Conservation (phyloP, 1,140 invertebrate genomes). For the Archegozetes longisetosus region DNA sequence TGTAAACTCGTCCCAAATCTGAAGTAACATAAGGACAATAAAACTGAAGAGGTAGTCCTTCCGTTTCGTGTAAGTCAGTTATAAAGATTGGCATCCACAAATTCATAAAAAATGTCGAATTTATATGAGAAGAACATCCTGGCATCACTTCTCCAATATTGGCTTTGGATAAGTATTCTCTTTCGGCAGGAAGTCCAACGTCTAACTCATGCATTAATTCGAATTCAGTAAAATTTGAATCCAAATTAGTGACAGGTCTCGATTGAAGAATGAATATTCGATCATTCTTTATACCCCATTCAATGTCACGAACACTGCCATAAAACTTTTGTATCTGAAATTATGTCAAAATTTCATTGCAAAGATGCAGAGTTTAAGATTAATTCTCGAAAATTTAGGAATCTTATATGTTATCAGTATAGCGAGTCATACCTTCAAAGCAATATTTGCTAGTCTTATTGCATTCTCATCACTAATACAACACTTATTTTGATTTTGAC, state of each 20-base stretch:
- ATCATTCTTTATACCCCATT: slow-evolving; percentile 19
- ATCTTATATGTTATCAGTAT: background rate
- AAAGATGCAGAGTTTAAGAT: background rate
- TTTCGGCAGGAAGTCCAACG: background rate
- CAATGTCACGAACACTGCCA: slow-evolving; percentile 17
- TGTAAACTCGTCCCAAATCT: too few species aligned
- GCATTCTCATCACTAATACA: slow-evolving; percentile 12
- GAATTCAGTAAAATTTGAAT: slow-evolving; percentile 9
- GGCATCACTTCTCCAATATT: slow-evolving; percentile 17
- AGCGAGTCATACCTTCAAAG: background rate
- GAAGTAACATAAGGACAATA: background rate
- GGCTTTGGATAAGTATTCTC: slow-evolving; percentile 17
- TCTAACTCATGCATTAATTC: slow-evolving; percentile 20
- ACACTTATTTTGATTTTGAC: background rate
- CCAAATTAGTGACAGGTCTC: slow-evolving; percentile 17
- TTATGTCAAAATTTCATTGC: background rate
- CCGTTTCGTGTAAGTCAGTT: too few species aligned
- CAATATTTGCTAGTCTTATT: slow-evolving; percentile 2
- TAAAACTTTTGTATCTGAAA: slow-evolving; percentile 1
- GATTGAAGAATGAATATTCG: slow-evolving; percentile 16
- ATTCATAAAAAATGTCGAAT: background rate
- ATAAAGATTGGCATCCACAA: too few species aligned
- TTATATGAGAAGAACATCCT: background rate
- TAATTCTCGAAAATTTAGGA: too few species aligned
- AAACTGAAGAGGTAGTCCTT: background rate